phyloP scores from a whole-genome alignment of 2,797 vertebrate genomes.

The Clarias pachynema region DNA sequence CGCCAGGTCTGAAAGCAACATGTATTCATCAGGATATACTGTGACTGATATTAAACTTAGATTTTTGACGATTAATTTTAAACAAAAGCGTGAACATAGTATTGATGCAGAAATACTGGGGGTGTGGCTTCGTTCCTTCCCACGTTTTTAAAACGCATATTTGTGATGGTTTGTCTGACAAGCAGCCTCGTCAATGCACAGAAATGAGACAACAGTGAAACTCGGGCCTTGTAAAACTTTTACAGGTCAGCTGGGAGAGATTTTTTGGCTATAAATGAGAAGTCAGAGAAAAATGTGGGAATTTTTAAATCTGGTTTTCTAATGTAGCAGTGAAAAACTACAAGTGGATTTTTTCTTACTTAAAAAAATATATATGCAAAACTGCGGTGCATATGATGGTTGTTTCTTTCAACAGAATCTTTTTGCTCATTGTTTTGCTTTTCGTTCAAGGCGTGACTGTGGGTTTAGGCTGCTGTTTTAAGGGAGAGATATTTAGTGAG shows the following conservation, averaged over 20 bases:
- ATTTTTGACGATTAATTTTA: background rate
- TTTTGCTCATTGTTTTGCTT: background rate
- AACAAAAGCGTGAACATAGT: background rate
- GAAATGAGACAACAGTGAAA: background rate
- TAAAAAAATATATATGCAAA: background rate
- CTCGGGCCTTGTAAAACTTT: background rate
- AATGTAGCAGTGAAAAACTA: background rate
- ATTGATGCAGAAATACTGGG: background rate
- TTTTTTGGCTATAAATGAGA: background rate
- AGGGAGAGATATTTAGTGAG: background rate
- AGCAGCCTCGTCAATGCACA: background rate
- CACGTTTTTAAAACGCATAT: background rate
- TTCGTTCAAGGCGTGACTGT: background rate
- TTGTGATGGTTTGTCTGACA: background rate
- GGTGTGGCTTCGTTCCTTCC: background rate
- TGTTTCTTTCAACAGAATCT: background rate
- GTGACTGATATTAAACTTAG: background rate
- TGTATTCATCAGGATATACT: background rate
- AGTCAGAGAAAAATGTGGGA: background rate
- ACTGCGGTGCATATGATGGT: background rate
- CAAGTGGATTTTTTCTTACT: background rate
- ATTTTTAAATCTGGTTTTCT: background rate
- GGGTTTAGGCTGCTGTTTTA: background rate
- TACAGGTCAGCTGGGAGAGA: background rate
- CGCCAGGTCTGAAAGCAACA: conserved; percentile 82